Evolutionary conservation across 1,140 invertebrate species (phyloP).

Genomic region (Penaeus vannamei): DNA sequence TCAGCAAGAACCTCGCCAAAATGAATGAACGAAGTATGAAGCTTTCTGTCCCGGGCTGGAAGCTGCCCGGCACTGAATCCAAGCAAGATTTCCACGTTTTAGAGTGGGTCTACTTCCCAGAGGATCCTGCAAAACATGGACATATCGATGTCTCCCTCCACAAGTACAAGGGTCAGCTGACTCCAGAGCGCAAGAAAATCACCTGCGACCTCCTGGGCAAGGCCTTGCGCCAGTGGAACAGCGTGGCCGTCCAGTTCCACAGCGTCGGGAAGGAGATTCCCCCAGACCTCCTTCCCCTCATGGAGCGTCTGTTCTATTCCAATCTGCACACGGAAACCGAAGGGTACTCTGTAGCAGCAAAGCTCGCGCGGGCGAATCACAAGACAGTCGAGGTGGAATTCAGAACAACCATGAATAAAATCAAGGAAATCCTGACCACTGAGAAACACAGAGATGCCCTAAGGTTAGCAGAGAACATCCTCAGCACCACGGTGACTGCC

Average conservation of each 20-base stretch:
- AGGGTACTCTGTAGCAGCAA: neutral
- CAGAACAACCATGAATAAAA: conserved; percentile 47
- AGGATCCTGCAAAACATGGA: neutral
- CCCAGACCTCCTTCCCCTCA: conserved; percentile 39
- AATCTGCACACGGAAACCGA: neutral
- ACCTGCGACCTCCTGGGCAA: neutral
- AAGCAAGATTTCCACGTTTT: conserved; percentile 30
- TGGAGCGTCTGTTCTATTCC: conserved; percentile 39
- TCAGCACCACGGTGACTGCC: conserved; percentile 43
- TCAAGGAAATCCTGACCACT: conserved; percentile 27
- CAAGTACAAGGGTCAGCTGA: neutral
- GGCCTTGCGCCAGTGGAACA: conserved; percentile 59
- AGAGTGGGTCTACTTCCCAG: conserved; percentile 44
- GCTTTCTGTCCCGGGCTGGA: conserved; percentile 30
- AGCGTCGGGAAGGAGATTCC: neutral
- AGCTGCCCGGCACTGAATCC: conserved; percentile 5
- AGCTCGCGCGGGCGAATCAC: neutral
- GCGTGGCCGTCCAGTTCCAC: conserved; percentile 40
- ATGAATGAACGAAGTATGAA: neutral
- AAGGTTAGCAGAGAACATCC: conserved; percentile 55
- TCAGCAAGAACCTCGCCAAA: neutral
- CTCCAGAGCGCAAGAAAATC: neutral
- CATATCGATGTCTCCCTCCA: neutral
- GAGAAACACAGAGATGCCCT: conserved; percentile 38
- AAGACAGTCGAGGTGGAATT: conserved; percentile 37